Evolutionary conservation across 92 coral and sea anemone genomes (phyloP), one percentile per base, ranked within the genome.

Genomic region (Montipora capitata): DNA sequence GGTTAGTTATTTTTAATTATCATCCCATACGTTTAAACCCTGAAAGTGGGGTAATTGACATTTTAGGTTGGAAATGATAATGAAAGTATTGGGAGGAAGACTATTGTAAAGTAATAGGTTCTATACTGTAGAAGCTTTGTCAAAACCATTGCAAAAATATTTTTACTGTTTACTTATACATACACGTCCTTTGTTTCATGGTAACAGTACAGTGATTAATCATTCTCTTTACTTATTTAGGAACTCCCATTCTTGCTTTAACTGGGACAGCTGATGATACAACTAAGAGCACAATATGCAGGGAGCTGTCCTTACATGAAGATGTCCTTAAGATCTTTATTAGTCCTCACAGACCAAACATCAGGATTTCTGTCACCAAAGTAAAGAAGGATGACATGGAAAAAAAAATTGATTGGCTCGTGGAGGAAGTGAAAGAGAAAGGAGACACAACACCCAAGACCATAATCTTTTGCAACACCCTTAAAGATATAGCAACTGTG

Each of bases 241-340:
- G 94, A 4, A 82, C 73, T 8, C 91, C 91, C 9, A 43, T 86
- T 7, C 71, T 63, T 4, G 85, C 94, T 6, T 41, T 91, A 17
- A 77, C 92, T 77, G 95, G 90, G n/a, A 92, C 95, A 48, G 95
- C 90, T 66, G 95, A 92, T 58, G 63, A 76, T 39, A 49, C 73
- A 16, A 92, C 95, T 2, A 52, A 78, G 41, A n/a, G 42, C 0
- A 78, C 85, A 4, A 83, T 88, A 43, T 78, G 87, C 40, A 41
- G 68, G 1, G 79, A 43, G 1, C 75, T 78, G 38, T 51, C 48
- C 6, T 13, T 38, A 40, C 20, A 81, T 71, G 67, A 45, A 59
- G 12, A 14, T 7, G 49, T 76, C 10, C 9, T 64, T n/a, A 27
- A n/a, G 39, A 51, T 92, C 10, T 88, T 79, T 71, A 66, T 82